These are phyloP conservation scores for Macrotus californicus DNA, from an alignment of 2,113 vertebrate species.

Conservation along the genomic window DNA sequence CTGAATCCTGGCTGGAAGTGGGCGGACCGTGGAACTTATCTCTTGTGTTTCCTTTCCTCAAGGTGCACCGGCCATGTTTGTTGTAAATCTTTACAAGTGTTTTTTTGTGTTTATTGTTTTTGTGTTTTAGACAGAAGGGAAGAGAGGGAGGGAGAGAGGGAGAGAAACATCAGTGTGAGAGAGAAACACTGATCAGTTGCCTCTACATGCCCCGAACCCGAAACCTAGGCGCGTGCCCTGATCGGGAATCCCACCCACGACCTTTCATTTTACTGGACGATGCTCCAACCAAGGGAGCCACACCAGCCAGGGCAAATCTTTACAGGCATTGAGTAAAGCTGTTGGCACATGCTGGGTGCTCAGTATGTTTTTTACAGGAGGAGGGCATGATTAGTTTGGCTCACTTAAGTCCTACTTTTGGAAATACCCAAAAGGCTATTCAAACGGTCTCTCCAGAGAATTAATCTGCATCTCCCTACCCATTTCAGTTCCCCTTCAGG, in stretches of 20 bases:
- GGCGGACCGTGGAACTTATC: neutral
- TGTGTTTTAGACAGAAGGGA: too few relatives aligned
- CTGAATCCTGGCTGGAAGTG: neutral
- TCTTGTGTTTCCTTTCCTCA: neutral
- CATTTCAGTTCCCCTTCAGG: neutral
- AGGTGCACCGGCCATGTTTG: neutral
- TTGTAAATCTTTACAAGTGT: neutral
- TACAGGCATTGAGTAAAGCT: neutral
- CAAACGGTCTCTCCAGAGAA: neutral
- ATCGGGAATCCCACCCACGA: too few relatives aligned
- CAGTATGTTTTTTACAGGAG: neutral
- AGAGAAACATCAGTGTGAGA: too few relatives aligned
- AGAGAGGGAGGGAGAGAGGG: too few relatives aligned
- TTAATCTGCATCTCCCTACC: neutral
- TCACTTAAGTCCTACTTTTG: neutral
- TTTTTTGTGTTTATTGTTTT: too few relatives aligned
- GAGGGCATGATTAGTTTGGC: neutral
- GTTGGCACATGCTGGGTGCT: neutral
- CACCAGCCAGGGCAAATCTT: neutral
- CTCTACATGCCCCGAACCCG: too few relatives aligned
- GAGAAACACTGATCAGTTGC: too few relatives aligned
- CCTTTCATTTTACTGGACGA: too few relatives aligned
- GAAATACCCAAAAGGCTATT: constrained; percentile 17
- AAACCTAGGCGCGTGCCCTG: too few relatives aligned
- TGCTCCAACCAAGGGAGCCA: too few relatives aligned